Evolutionary conservation across 1,140 invertebrate species (phyloP).

Genomic region (Ceratoteleas bidentatus): DNA sequence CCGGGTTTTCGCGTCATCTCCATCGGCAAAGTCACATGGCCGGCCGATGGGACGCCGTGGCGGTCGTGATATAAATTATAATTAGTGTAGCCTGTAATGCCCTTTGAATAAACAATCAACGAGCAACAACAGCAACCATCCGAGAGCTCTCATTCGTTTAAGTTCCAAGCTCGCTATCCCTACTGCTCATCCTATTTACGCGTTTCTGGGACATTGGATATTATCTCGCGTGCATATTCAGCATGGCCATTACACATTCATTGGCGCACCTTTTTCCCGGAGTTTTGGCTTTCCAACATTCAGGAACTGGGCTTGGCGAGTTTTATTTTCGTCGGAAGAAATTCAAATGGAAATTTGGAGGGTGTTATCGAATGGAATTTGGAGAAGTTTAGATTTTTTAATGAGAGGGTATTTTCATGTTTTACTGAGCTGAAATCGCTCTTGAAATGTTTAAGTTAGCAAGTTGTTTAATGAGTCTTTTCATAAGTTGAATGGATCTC

Average conservation of each 20-base stretch:
- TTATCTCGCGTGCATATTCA: slow-evolving; percentile 44
- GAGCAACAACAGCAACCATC: slow-evolving; percentile 72
- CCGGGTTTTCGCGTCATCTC: slow-evolving; percentile 56
- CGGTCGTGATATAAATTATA: slow-evolving; percentile 78
- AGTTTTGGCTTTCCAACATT: too few relatives aligned
- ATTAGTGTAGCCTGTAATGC: slow-evolving; percentile 77
- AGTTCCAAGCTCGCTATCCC: slow-evolving; percentile 63
- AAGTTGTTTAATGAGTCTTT: too few relatives aligned
- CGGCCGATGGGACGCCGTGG: slow-evolving; percentile 73
- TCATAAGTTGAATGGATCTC: too few relatives aligned
- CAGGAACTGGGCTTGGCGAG: too few relatives aligned
- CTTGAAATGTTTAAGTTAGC: too few relatives aligned
- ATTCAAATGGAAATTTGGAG: too few relatives aligned
- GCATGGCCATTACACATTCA: slow-evolving; percentile 20
- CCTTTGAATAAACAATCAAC: slow-evolving; percentile 77
- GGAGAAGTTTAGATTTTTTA: too few relatives aligned
- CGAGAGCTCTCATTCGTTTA: slow-evolving; percentile 73
- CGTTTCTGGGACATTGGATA: slow-evolving; percentile 62
- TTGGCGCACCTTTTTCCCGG: slow-evolving; percentile 1
- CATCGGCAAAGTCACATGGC: slow-evolving; percentile 56
- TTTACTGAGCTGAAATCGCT: too few relatives aligned
- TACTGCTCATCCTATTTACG: slow-evolving; percentile 54
- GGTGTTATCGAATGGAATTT: too few relatives aligned
- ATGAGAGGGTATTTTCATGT: too few relatives aligned
- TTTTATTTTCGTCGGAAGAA: too few relatives aligned